A percentile compares a stretch with the other conserved stretches of the same genome.
Conservation (phyloP, 2,113 vertebrate genomes). For the Struthidea cinerea region DNA sequence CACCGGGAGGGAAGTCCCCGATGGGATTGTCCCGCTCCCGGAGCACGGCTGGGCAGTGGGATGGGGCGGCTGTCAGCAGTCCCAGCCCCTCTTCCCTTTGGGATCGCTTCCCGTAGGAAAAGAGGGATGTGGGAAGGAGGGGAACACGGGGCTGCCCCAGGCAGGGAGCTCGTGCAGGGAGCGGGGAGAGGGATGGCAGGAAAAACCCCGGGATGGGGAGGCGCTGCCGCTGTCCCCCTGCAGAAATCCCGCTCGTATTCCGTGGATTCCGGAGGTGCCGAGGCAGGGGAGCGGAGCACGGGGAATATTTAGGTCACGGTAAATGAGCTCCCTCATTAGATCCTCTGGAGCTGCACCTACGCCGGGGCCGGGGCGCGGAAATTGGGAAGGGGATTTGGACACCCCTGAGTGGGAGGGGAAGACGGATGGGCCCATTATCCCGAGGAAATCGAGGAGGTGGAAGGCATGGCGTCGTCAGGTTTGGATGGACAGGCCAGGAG, state of each 20-base stretch:
- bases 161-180: neutral
- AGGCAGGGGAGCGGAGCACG: neutral
- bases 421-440: neutral
- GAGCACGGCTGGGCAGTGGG: neutral
- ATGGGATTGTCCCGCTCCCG: neutral
- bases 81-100: neutral
- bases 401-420: neutral
- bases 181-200: neutral
- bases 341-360: neutral
- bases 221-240: fast-evolving
- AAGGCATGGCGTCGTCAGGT: fast-evolving
- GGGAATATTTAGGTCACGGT: slow-evolving; percentile 11
- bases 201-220: neutral
- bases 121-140: neutral
- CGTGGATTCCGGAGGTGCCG: fast-evolving
- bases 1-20: fast-evolving
- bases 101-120: neutral
- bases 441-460: fast-evolving
- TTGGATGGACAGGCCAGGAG: neutral
- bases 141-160: neutral
- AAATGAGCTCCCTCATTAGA: neutral
- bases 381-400: neutral
- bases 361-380: fast-evolving
- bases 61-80: neutral
- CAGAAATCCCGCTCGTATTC: neutral